Conservation (phyloP, 2,113 vertebrate genomes). For the Kobus ellipsiprymnus region DNA sequence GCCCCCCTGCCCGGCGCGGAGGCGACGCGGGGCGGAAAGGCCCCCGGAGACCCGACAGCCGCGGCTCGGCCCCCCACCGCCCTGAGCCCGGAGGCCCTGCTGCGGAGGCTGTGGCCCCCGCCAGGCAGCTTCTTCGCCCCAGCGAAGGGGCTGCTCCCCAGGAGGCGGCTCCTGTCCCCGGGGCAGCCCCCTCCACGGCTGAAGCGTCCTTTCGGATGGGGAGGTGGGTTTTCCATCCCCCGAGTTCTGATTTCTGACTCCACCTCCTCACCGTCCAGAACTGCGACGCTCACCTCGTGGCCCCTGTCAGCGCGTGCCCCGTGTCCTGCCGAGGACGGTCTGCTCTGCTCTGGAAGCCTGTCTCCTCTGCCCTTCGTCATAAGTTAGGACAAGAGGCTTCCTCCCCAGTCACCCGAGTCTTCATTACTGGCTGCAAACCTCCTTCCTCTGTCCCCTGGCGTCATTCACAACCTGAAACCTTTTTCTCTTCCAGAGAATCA, state of each 20-base stretch:
- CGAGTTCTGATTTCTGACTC: neutral
- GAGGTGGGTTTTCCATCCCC: neutral
- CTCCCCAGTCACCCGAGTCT: neutral
- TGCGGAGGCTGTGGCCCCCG: neutral
- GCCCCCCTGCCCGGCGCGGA: neutral
- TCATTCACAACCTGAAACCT: neutral
- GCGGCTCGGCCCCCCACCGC: fast-evolving
- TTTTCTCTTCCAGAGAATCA: neutral
- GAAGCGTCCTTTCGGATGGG: neutral
- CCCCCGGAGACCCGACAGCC: neutral
- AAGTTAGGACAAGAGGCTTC: neutral
- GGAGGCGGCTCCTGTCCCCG: neutral
- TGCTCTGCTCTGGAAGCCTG: neutral
- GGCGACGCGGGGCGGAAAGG: fast-evolving
- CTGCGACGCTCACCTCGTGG: fast-evolving
- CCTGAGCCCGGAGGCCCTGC: neutral
- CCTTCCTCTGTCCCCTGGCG: neutral
- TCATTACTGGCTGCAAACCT: neutral
- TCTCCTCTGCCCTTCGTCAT: neutral
- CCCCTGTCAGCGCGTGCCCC: fast-evolving
- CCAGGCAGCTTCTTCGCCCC: neutral
- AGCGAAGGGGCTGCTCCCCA: neutral
- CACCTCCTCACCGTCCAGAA: fast-evolving
- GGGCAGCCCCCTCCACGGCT: neutral
- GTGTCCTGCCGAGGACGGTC: neutral